Base-by-base conservation (phyloP, 64 coral and sea anemone species). In the Stichodactyla helianthus region DNA sequence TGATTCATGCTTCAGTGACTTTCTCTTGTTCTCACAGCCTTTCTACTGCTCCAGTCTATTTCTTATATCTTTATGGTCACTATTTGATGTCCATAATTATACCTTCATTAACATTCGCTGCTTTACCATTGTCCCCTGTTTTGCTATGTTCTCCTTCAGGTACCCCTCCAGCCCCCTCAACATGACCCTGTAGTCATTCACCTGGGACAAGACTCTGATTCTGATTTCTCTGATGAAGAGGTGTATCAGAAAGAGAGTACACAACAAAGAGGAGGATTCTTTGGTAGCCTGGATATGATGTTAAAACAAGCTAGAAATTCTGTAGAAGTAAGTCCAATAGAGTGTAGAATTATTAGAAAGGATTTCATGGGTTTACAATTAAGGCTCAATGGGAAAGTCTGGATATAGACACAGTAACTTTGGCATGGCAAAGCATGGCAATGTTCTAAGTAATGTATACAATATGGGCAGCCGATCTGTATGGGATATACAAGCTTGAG, bases 211-310 rank as follows among this genome's bases (percentile, higher is more conserved):
- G 94, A 97, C 82, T 93, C 94, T 20, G 93, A 95, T 19, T 91
- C 93, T 23, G 92, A 87, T 82, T 85, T 51, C 54, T 91, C 90
- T 11, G 91, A 97, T 18, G 64, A 89, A 19, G 84, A 90, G 54
- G 14, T 51, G 4, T 15, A 22, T 8, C 55, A 82, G 35, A 65
- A 62, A 22, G 71, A 60, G 20, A 52, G 61, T 53, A n/a, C 22
- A 12, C 31, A 82, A 51, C 63, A 64, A 15, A 64, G 88, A 57
- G 87, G 84, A 20, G 88, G 94, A 23, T 87, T 97, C 19, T 97
- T 97, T 97, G 94, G 94, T 85, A 89, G 94, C 5, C 85, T 97
- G 26, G 94, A 97, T 59, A 88, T 93, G 79, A 97, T 97, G 94
- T 90, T 97, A 51, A 97, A 97, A 59, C 82, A 97, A 86, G 94